Evolutionary conservation across 1,140 invertebrate species (phyloP), one percentile per base, ranked within the genome.

Genomic region (Bombus turneri): DNA sequence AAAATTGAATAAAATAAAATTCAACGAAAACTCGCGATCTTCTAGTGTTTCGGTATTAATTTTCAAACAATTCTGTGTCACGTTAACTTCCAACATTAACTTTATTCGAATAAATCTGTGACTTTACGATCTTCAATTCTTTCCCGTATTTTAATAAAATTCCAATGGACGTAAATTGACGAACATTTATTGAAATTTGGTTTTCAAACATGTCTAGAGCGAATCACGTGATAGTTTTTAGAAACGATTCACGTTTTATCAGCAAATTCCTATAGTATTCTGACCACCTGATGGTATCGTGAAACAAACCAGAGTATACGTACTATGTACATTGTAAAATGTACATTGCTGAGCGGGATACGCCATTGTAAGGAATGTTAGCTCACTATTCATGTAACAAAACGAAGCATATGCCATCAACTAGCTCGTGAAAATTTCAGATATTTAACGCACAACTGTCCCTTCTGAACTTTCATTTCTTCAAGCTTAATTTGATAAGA

Each of bases 271-370:
- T 47, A 62, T 15, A 64, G 71, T 81, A 71, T 66, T 22, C 22
- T 34, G n/a, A 64, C 18, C 41, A 28, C 13, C 8, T 4, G 62
- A 83, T 53, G 62, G 28, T 76, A 83, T 76, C 62, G 41, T 25
- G 28, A n/a, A 76, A 34, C 37, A 41, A 43, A 76, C 31, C 53
- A 53, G 18, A 53, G 28, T 76, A 43, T 43, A 53, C 47, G 59
- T 53, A 28, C 72, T 66, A 15, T 39, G 59, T 64, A 41, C 62
- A 28, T 53, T 76, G 18, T 76, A 76, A 83, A 83, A 31, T 53
- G 62, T 76, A 47, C 59, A 66, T 76, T 66, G 76, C 18, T 15
- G 59, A 53, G 12, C n/a, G 3, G 0, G 53, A n/a, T 41, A 39
- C 28, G 47, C 18, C 3, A 9, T 43, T 66, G 37, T 25, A 10